Percentiles rank a stretch among this genome's conserved stretches.
Evolutionary conservation across 2,113 vertebrate genomes (phyloP).

Genomic region (Brachypteracias leptosomus): DNA sequence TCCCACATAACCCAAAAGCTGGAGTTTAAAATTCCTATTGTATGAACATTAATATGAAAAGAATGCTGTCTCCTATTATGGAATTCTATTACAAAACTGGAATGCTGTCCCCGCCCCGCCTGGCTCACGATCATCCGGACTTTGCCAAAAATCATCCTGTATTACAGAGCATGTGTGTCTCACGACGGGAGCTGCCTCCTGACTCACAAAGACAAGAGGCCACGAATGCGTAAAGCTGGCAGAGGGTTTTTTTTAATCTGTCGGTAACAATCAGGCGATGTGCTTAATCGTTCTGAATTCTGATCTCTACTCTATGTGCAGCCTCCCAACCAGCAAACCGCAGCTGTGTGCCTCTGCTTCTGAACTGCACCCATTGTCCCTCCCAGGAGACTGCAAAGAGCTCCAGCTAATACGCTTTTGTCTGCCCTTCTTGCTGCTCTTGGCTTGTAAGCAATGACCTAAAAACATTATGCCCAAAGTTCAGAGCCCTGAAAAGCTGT

Average conservation of each 20-base stretch:
- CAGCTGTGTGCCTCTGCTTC: constrained; percentile 33
- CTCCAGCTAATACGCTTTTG: constrained; percentile 36
- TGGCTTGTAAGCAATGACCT: not conserved
- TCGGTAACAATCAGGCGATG: not conserved
- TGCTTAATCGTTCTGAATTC: constrained; percentile 7
- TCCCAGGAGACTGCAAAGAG: constrained; percentile 31
- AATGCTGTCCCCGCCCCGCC: constrained; percentile 72
- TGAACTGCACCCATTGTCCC: constrained; percentile 44
- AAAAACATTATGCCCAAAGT: not conserved
- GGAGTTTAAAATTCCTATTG: constrained; percentile 59
- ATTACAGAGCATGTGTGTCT: constrained; percentile 17
- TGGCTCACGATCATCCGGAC: not conserved
- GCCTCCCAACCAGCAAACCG: not conserved
- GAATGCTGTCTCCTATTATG: constrained; percentile 72
- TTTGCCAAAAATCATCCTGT: constrained; percentile 65
- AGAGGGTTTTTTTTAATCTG: constrained; percentile 31
- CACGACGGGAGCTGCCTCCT: constrained; percentile 52
- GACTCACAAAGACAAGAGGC: constrained; percentile 38
- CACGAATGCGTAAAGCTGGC: not conserved
- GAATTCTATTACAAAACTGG: constrained; percentile 79
- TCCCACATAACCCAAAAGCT: not conserved
- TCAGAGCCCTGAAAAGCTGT: not conserved
- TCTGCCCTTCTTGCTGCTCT: constrained; percentile 20
- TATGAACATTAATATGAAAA: constrained; percentile 75
- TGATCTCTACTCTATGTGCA: not conserved